phyloP scores from a whole-genome alignment of 2,888 invertebrate genomes.

The Amphipoea lucens region DNA sequence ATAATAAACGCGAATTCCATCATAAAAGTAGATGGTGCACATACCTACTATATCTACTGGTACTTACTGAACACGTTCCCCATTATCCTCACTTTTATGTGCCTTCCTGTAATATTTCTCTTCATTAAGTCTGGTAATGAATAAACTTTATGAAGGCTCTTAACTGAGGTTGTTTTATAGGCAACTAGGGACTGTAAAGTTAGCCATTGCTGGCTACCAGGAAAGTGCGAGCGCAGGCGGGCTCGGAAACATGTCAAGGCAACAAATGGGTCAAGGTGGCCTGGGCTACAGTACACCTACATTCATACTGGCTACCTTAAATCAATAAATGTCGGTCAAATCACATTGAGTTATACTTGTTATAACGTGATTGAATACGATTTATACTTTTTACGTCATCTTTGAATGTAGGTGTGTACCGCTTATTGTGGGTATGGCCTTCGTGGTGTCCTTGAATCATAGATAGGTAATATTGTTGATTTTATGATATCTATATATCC shows the following conservation, averaged over 20 bases:
- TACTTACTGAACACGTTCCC: not conserved
- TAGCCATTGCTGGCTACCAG: slow-evolving; percentile 33
- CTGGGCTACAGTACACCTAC: slow-evolving; percentile 59
- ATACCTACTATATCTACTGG: not conserved
- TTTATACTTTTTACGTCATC: not conserved
- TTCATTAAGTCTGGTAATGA: slow-evolving; percentile 54
- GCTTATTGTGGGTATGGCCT: not conserved
- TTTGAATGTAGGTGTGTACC: slow-evolving; percentile 5
- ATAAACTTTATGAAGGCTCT: slow-evolving; percentile 53
- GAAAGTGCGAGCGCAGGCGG: slow-evolving; percentile 46
- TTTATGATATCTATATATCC: not conserved
- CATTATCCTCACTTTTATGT: slow-evolving; percentile 27
- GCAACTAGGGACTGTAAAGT: slow-evolving; percentile 64
- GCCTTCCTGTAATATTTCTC: slow-evolving; percentile 11
- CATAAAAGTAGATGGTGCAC: not conserved
- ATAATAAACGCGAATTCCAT: not conserved
- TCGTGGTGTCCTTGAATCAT: slow-evolving; percentile 3
- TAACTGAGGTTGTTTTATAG: slow-evolving; percentile 61
- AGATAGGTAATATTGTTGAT: not conserved
- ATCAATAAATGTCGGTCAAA: slow-evolving; percentile 66
- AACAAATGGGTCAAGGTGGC: slow-evolving; percentile 79
- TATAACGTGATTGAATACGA: slow-evolving; percentile 20
- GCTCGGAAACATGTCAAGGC: slow-evolving; percentile 78
- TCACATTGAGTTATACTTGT: slow-evolving; percentile 9
- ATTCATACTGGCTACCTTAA: slow-evolving; percentile 55